Evolutionary conservation across 2,797 vertebrate genomes (phyloP), one percentile per base, ranked within the genome.

Genomic region (Notolabrus celidotus): DNA sequence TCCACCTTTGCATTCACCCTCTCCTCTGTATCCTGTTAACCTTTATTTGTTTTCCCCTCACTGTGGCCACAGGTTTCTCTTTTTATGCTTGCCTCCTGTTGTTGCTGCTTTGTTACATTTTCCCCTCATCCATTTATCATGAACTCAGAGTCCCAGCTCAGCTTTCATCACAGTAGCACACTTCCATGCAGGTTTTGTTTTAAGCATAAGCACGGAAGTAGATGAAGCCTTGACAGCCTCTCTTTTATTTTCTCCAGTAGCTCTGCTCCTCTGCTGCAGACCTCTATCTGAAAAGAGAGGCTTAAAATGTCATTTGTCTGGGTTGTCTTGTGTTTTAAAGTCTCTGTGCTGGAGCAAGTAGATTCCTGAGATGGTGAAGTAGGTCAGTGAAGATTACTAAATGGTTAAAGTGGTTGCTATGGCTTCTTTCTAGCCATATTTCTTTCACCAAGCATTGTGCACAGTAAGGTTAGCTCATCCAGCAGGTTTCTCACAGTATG

Each of bases 61-160:
- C 9, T 10, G 8, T 42, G 1, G 73, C 72, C 20, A 60, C 67
- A 50, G 12, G 33, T 59, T 67, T 67, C 43, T 69, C 56, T 52
- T 62, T 2, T 27, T 23, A 41, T 53, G 49, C 39, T 66, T 27
- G 9, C 66, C 57, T 70, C 55, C 55, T 23, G 23, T 29, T 42
- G 27, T 25, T 29, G 23, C 64, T 72, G 66, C 56, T 86, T 86
- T 89, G 71, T 85, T 70, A 51, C 29, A 51, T 29, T 22, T 55
- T 71, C 53, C 60, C 59, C 80, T 90, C 84, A 89, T 90, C 67
- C 82, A 84, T 93, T 92, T 91, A 88, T 86, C 82, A 89, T 87
- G 67, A 90, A 66, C 34, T 56, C 62, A 20, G 82, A 88, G 72
- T 77, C 85, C 50, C 41, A 39, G 63, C 52, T 45, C 76, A 67